Evolutionary conservation across 1,140 invertebrate genomes (phyloP).

Genomic region (Pemphigus obesinymphae): DNA sequence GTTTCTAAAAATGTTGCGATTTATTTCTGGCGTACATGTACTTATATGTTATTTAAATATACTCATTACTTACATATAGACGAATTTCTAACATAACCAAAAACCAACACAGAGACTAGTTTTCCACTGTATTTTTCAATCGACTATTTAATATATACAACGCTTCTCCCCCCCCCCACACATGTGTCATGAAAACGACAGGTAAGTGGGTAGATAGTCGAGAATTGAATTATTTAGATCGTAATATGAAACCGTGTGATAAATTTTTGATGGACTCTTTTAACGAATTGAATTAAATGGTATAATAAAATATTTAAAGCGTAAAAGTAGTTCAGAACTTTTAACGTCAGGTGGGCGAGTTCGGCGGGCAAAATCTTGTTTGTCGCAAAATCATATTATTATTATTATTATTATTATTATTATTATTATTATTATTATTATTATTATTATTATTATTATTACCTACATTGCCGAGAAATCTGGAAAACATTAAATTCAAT

Average conservation of each 20-base stretch:
- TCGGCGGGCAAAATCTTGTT: neutral
- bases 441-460: no score
- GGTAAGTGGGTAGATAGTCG: neutral
- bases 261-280: neutral
- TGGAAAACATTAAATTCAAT: neutral
- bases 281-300: neutral
- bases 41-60: no score
- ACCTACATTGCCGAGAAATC: neutral
- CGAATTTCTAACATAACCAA: neutral
- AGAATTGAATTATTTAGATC: slow-evolving; percentile 5
- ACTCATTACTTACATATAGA: no score
- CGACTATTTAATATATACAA: no score
- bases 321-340: neutral
- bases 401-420: no score
- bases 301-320: neutral
- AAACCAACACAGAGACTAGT: neutral
- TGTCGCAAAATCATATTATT: neutral
- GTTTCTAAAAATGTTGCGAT: neutral
- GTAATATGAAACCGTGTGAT: neutral
- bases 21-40: neutral
- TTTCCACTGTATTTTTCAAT: neutral
- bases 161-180: no score
- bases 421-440: no score
- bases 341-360: no score
- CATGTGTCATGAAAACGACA: neutral